Evolutionary conservation across 2,888 invertebrate species (phyloP), one percentile per base, ranked within the genome.

Genomic region (Xestia ashworthii): DNA sequence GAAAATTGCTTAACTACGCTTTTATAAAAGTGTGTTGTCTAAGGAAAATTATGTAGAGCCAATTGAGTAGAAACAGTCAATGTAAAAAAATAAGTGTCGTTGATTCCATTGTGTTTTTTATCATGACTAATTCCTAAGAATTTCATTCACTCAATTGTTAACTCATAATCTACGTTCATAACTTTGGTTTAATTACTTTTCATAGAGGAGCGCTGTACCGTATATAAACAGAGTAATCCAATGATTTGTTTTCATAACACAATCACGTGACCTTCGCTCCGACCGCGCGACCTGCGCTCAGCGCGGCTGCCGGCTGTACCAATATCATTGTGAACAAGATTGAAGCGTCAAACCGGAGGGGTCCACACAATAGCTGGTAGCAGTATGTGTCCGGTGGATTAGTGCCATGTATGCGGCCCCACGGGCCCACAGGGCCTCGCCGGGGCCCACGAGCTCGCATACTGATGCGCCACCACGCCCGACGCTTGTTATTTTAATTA

Each of bases 401-500:
- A 93, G 90, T 87, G 85, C 85, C 85, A 89, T 86, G 90, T 92
- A 95, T 95, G 95, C 94, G 90, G 86, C 92, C 92, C 88, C 95
- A 95, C 93, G 95, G 76, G 16, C 91, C 88, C 95, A 95, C 93
- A 95, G 76, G 22, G 55, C 55, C 55, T 12, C n/a, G 53, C 71
- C 38, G n/a, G 78, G 71, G 69, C 62, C 84, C 67, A 81, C 93
- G 93, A 91, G 86, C 90, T 90, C 90, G 93, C 93, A 94, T 94
- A 93, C 92, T 94, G 92, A 94, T 93, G 93, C 91, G 89, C 86
- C 91, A 90, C 89, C 90, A 87, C 90, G 88, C 91, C 89, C 89
- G 89, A 80, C 90, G 91, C 93, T 93, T 94, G 94, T 95, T 94
- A 93, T 94, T 95, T 95, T 95, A 95, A 95, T 95, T 94, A 94